Evolutionary conservation across 2,888 invertebrate genomes (phyloP).

Genomic region (Limnephilus rhombicus): DNA sequence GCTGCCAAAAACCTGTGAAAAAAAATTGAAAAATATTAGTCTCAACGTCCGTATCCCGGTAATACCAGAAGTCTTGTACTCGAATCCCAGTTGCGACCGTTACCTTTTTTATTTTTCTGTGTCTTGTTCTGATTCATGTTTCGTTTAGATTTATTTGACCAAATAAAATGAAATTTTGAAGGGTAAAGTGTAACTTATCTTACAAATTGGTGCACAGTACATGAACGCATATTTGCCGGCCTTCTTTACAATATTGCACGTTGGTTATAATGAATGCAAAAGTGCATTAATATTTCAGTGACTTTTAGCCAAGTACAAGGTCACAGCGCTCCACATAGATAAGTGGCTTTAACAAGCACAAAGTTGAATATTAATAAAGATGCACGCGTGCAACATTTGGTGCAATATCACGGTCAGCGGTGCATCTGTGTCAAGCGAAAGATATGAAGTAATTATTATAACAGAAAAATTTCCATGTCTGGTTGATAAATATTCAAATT

Average conservation of each 20-base stretch:
- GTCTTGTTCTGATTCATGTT: too few relatives aligned
- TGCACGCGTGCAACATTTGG: constrained; percentile 27
- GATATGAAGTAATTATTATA: constrained; percentile 26
- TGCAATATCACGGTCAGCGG: constrained; percentile 39
- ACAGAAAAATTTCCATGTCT: constrained; percentile 24
- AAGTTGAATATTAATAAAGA: constrained; percentile 11
- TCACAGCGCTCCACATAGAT: constrained; percentile 44
- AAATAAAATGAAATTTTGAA: too few relatives aligned
- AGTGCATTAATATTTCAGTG: not conserved
- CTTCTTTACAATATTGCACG: not conserved
- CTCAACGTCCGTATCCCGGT: too few relatives aligned
- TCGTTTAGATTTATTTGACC: too few relatives aligned
- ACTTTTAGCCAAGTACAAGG: constrained; percentile 43
- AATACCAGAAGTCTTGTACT: too few relatives aligned
- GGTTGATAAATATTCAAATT: constrained; percentile 34
- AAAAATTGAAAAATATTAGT: too few relatives aligned
- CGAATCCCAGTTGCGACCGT: too few relatives aligned
- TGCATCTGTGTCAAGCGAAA: constrained; percentile 43
- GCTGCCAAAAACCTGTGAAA: too few relatives aligned
- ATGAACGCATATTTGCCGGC: not conserved
- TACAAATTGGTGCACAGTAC: not conserved
- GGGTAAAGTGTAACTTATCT: not conserved
- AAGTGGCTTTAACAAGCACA: not conserved
- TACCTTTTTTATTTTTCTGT: too few relatives aligned
- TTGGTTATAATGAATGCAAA: not conserved